Conservation (phyloP, 2,797 vertebrate species). For the Spondyliosoma cantharus region DNA sequence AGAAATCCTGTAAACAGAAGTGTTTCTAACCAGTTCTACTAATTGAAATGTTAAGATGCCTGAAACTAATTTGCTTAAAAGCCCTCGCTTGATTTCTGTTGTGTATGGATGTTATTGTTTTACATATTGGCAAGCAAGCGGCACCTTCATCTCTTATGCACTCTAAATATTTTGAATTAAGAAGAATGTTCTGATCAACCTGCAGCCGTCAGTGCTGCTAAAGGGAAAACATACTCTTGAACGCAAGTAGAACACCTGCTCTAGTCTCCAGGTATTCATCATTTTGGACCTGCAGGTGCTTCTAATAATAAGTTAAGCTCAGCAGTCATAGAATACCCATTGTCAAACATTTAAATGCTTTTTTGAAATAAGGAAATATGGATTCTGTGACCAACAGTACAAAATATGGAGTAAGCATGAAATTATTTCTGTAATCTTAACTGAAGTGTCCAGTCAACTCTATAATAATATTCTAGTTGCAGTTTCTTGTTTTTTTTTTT, state of each 20-base stretch:
- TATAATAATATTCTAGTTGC: background rate
- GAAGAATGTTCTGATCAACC: conserved; percentile 11
- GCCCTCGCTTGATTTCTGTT: conserved; percentile 8
- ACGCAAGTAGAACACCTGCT: background rate
- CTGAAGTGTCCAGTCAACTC: too few species aligned
- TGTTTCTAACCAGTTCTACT: conserved; percentile 1
- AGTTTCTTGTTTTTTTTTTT: background rate
- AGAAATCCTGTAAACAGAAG: conserved; percentile 1
- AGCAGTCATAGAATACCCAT: background rate
- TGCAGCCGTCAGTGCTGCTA: conserved; percentile 12
- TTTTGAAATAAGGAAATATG: background rate
- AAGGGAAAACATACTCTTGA: conserved; percentile 16
- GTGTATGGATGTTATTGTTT: conserved; percentile 18
- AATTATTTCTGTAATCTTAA: background rate
- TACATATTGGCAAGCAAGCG: background rate
- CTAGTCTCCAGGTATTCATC: conserved; percentile 7
- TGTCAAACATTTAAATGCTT: background rate
- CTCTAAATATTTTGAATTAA: conserved; percentile 32
- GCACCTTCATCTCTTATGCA: conserved; percentile 26
- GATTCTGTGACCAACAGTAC: background rate
- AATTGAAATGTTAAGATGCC: conserved; percentile 19
- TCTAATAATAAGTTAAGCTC: background rate
- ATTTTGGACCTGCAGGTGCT: background rate
- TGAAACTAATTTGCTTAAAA: conserved; percentile 33
- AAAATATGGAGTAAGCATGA: background rate